These are phyloP conservation scores for Dreissena rostriformis DNA, from an alignment of 1,140 invertebrate species.

Conservation along the genomic window DNA sequence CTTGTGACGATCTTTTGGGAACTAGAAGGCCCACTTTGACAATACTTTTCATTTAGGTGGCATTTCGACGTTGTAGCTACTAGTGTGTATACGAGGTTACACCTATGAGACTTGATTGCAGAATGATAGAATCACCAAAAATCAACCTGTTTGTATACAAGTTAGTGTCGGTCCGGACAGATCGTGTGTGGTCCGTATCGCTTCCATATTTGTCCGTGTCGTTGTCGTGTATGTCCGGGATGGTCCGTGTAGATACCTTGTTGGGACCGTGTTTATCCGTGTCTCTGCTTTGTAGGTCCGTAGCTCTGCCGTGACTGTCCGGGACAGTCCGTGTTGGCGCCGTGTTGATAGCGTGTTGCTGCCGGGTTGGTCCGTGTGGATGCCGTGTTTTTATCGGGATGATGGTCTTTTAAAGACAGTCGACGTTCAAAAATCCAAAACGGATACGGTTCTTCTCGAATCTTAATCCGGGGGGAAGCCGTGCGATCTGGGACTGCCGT, in stretches of 20 bases:
- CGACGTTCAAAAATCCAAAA: not conserved
- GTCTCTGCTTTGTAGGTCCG: not conserved
- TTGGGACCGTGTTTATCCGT: too few relatives aligned
- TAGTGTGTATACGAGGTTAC: slow-evolving; percentile 8
- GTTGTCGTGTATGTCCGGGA: not conserved
- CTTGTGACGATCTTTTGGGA: not conserved
- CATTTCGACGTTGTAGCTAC: not conserved
- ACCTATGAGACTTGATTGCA: not conserved
- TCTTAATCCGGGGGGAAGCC: too few relatives aligned
- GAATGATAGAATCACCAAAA: not conserved
- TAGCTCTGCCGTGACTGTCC: not conserved
- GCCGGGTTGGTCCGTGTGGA: too few relatives aligned
- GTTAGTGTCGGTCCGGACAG: too few relatives aligned
- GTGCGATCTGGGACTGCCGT: too few relatives aligned
- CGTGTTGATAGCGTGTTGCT: not conserved
- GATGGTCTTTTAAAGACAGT: too few relatives aligned
- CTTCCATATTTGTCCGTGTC: too few relatives aligned
- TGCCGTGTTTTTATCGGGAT: too few relatives aligned
- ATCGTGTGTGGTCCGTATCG: too few relatives aligned
- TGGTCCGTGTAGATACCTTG: too few relatives aligned
- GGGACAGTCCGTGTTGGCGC: not conserved
- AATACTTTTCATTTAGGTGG: not conserved
- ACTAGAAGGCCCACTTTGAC: slow-evolving; percentile 1
- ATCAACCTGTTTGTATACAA: too few relatives aligned
- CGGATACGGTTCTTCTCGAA: not conserved